Evolutionary conservation across 1,140 invertebrate genomes (phyloP), one percentile per base, ranked within the genome.

Genomic region (Zaprionus kolodkinae): DNA sequence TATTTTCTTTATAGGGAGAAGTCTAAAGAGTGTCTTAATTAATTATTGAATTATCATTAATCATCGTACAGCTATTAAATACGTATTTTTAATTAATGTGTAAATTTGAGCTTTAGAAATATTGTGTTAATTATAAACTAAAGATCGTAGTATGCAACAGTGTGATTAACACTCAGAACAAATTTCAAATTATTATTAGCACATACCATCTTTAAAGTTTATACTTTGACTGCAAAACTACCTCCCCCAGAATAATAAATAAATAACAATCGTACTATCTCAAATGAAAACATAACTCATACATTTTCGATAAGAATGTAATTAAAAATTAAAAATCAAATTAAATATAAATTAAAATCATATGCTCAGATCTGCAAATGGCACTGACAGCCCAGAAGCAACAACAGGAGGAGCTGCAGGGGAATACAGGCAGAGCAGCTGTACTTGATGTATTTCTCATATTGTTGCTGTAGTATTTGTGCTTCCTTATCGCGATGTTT

Each of bases 401-500:
- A 36, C 27, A 30, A 36, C 6, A 36, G 15, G 40, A 15, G 7
- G 5, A 43, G 40, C 40, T 43, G 40, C 3, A 43, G n/a, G 40
- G 40, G 40, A 45, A 45, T 45, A 45, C 40, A 45, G n/a, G 7
- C 43, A 66, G 43, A 59, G 70, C 63, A 67, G 70, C 36, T 69
- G 54, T 61, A 45, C 56, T 68, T 78, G 76, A 74, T 78, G 65
- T 70, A 73, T 68, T 36, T 73, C 17, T 50, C 25, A 40, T 68
- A 57, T 72, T 62, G 62, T 76, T 76, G 75, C 27, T 30, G 27
- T 48, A 63, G 63, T 72, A 56, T 63, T 76, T 76, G 71, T 77
- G 48, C 45, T 56, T 67, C 65, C 65, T 75, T 65, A 61, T 65
- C 72, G 3, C 50, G 48, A 65, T 62, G 33, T 35, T 35, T 9